Percentiles rank a stretch among this genome's conserved stretches.
phyloP scores from a whole-genome alignment of 2,797 vertebrate genomes.

The Rachycentron canadum region DNA sequence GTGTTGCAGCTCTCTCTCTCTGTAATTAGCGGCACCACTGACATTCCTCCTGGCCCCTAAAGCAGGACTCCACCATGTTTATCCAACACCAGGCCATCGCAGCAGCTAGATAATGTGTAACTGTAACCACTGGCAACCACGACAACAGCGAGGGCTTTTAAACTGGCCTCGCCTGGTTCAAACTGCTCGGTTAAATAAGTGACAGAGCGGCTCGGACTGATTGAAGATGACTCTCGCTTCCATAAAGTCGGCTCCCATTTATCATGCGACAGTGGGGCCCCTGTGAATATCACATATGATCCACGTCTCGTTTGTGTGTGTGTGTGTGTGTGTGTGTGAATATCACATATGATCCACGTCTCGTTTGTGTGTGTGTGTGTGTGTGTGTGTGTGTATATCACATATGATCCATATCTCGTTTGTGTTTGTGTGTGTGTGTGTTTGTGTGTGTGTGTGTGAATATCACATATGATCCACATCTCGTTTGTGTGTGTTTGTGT shows the following conservation, averaged over 20 bases:
- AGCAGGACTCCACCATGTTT: slow-evolving; percentile 76
- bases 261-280: slow-evolving; percentile 6
- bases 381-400: slow-evolving; percentile 37
- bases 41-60: slow-evolving; percentile 82
- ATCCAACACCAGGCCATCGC: slow-evolving; percentile 76
- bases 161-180: slow-evolving; percentile 54
- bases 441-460: no score
- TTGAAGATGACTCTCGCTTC: slow-evolving; percentile 1
- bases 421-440: slow-evolving; percentile 50
- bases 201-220: neutral
- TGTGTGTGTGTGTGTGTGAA: slow-evolving; percentile 46
- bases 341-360: slow-evolving; percentile 25
- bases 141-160: slow-evolving; percentile 67
- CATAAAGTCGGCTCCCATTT: slow-evolving; percentile 4
- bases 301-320: slow-evolving; percentile 44
- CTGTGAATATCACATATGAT: slow-evolving; percentile 30
- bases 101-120: slow-evolving; percentile 77
- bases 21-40: slow-evolving; percentile 80
- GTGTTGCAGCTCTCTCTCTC: slow-evolving; percentile 65
- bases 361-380: slow-evolving; percentile 50
- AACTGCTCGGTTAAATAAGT: slow-evolving; percentile 21
- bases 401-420: slow-evolving; percentile 31
- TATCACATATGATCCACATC: slow-evolving; percentile 25
- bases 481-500: slow-evolving; percentile 50
- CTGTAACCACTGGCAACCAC: slow-evolving; percentile 78